Evolutionary conservation across 2,888 invertebrate genomes (phyloP), one percentile per base, ranked within the genome.

Genomic region (Apotomis betuletana): DNA sequence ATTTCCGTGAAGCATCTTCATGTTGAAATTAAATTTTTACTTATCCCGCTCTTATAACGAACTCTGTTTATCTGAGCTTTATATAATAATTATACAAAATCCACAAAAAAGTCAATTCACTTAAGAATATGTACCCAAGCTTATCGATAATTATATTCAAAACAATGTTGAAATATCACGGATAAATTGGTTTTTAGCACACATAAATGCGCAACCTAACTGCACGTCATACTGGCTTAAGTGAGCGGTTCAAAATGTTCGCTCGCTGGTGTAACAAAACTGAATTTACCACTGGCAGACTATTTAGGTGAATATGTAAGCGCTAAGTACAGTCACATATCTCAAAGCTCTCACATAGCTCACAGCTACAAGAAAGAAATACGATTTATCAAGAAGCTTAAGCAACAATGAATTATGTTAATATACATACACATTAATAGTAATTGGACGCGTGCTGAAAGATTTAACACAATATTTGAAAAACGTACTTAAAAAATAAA

Each of bases 161-260:
- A 10, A 27, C 38, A 4, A 54, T 10, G 27, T 6, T 64, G 8
- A 63, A 9, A 41, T 15, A n/a, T 13, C n/a, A 6, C n/a, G 8
- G 15, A 10, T 65, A 46, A 15, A 41, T 46, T 6, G 52, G 55
- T 55, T 67, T 41, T 51, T 54, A 59, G 27, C 38, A 27, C 69
- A 63, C 69, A 44, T 57, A 51, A 62, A 67, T 12, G 55, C 60
- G 64, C 70, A 62, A 63, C 51, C 57, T 58, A 67, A 61, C 67
- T 49, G 79, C 87, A 89, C 90, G 90, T 90, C 90, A 87, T 85
- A 80, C 82, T 82, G 74, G 76, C 76, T 74, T 82, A 85, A 84
- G 84, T 85, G 84, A 84, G 87, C 82, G 89, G 83, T 85, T 82
- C 78, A 80, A 86, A 91, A 87, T 91, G 90, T 81, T 80, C 83